Percentiles rank a stretch among this genome's conserved stretches.
These are phyloP conservation scores for Sesia bembeciformis DNA, from an alignment of 2,888 invertebrate genomes.

Conservation along the genomic window DNA sequence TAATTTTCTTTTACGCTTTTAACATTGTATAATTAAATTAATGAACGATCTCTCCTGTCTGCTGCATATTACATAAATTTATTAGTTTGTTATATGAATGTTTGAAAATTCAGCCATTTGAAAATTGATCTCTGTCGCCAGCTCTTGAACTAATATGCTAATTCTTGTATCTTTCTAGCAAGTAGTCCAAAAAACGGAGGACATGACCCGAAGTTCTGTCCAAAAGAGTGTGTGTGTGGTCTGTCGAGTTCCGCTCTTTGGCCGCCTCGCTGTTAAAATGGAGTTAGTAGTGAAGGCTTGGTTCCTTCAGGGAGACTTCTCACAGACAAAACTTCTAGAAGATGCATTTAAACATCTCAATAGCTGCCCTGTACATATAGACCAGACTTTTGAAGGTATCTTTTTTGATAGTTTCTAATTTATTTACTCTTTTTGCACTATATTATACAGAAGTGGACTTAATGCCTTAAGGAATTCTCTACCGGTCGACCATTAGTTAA, in stretches of 20 bases:
- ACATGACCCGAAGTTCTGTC: constrained; percentile 97
- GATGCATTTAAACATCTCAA: constrained; percentile 95
- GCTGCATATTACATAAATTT: too few species aligned
- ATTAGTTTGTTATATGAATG: too few species aligned
- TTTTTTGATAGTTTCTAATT: background rate
- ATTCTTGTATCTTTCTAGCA: constrained; percentile 75
- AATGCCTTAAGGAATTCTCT: too few species aligned
- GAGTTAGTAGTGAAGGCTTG: constrained; percentile 97
- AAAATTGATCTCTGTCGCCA: too few species aligned
- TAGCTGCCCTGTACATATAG: constrained; percentile 79
- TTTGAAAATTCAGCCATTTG: too few species aligned
- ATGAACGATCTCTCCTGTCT: too few species aligned
- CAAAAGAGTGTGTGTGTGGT: constrained; percentile 98
- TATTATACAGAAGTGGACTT: too few species aligned
- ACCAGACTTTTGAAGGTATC: constrained; percentile 65
- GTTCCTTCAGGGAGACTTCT: constrained; percentile 96
- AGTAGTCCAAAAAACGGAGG: constrained; percentile 91
- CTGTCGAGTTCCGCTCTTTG: constrained; percentile 92
- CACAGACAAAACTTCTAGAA: constrained; percentile 88
- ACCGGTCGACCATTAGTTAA: too few species aligned
- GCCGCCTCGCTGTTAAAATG: constrained; percentile 95
- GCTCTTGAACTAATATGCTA: background rate
- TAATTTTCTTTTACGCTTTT: too few species aligned
- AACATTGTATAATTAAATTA: too few species aligned
- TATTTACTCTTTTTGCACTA: too few species aligned